Evolutionary conservation across 2,797 vertebrate genomes (phyloP).

Genomic region (Pseudochaenichthys georgianus): DNA sequence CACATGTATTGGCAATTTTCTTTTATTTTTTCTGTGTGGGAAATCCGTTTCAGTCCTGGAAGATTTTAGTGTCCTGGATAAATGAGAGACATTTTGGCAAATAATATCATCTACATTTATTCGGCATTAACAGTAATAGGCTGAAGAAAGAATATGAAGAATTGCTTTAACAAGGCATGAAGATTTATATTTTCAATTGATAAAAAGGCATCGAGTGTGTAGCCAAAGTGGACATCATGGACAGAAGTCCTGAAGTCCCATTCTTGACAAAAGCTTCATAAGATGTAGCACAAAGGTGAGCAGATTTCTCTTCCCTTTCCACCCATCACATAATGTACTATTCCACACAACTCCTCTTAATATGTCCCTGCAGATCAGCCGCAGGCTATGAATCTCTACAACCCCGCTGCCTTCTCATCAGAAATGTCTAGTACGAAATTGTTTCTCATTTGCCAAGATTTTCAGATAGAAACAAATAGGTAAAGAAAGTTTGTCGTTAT

Average conservation of each 20-base stretch:
- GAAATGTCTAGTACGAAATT: background rate
- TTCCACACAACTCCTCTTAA: conserved; percentile 17
- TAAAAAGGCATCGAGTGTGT: too few relatives aligned
- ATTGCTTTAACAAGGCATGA: too few relatives aligned
- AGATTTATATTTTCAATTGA: too few relatives aligned
- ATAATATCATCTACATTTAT: too few relatives aligned
- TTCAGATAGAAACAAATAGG: background rate
- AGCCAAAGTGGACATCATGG: too few relatives aligned
- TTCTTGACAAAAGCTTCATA: background rate
- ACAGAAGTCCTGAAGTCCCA: background rate
- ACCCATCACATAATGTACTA: conserved; percentile 21
- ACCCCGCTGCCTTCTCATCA: background rate
- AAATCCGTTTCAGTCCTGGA: background rate
- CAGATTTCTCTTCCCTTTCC: conserved; percentile 7
- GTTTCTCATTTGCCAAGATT: conserved; percentile 12
- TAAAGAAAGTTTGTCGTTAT: background rate
- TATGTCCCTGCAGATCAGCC: conserved; percentile 18
- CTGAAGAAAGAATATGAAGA: too few relatives aligned
- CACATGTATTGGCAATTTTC: background rate
- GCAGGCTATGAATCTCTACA: conserved; percentile 27
- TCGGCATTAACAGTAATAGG: too few relatives aligned
- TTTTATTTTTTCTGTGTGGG: background rate
- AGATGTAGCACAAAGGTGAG: background rate
- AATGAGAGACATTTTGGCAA: too few relatives aligned
- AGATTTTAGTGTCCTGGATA: too few relatives aligned